Evolutionary conservation across 2,888 invertebrate species (phyloP).

Genomic region (Podabrus alpinus): DNA sequence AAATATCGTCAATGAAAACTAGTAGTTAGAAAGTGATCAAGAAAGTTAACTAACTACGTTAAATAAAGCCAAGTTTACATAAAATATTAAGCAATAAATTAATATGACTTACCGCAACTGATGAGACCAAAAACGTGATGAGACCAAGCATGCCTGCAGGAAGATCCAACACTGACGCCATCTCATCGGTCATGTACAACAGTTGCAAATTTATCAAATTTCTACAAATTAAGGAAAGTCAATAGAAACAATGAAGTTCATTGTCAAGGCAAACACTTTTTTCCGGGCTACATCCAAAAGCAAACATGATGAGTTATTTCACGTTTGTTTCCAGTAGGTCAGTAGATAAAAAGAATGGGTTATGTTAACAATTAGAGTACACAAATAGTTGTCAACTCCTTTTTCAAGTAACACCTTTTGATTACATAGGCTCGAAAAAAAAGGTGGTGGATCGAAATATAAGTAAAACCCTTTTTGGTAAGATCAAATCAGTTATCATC

Average conservation of each 20-base stretch:
- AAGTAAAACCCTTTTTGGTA: constrained; percentile 15
- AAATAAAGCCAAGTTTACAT: neutral
- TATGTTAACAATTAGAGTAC: constrained; percentile 30
- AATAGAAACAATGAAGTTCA: neutral
- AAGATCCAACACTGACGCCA: neutral
- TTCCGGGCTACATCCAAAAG: constrained; percentile 37
- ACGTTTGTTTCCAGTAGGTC: constrained; percentile 42
- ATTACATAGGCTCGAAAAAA: neutral
- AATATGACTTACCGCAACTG: neutral
- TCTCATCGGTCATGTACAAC: neutral
- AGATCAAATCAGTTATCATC: constrained; percentile 1
- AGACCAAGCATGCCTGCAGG: neutral
- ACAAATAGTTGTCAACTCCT: constrained; percentile 19
- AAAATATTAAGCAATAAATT: neutral
- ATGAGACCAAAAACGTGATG: neutral
- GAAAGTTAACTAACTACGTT: neutral
- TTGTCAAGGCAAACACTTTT: constrained; percentile 20
- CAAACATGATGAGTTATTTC: constrained; percentile 34
- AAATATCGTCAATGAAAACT: neutral
- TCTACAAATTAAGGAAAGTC: neutral
- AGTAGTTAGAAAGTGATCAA: neutral
- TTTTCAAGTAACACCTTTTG: constrained; percentile 18
- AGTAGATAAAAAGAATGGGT: constrained; percentile 39
- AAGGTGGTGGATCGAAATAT: constrained; percentile 23
- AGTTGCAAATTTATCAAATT: neutral